Conservation (phyloP, 2,797 vertebrate species). For the Typhlichthys subterraneus region DNA sequence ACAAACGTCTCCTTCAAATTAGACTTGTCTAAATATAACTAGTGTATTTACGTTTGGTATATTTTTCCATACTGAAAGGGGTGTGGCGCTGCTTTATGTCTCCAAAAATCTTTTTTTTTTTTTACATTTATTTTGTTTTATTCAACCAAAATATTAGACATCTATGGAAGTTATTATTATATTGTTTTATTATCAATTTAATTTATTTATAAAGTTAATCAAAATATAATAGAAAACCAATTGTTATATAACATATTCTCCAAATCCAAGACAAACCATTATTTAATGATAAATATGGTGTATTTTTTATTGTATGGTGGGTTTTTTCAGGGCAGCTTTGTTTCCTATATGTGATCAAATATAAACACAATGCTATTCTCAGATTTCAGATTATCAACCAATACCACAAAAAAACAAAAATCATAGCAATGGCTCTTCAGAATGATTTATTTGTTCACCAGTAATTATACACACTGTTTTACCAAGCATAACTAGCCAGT, state of each 20-base stretch:
- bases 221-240: too few relatives aligned
- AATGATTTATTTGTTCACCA: constrained; percentile 57
- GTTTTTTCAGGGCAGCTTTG: too few relatives aligned
- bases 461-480: not conserved
- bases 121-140: not conserved
- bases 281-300: too few relatives aligned
- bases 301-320: too few relatives aligned
- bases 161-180: not conserved
- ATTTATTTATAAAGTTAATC: too few relatives aligned
- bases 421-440: constrained; percentile 6
- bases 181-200: too few relatives aligned
- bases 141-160: too few relatives aligned
- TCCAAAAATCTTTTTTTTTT: not conserved
- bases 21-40: constrained; percentile 5
- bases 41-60: not conserved
- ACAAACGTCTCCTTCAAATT: constrained; percentile 18
- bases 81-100: not conserved
- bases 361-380: not conserved
- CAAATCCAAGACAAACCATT: too few relatives aligned
- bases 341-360: too few relatives aligned
- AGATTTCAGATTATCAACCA: not conserved
- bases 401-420: not conserved
- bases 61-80: not conserved
- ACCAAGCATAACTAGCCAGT: constrained; percentile 1
- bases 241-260: too few relatives aligned